phyloP scores from a whole-genome alignment of 2,888 invertebrate species.

The Anorthoa munda region DNA sequence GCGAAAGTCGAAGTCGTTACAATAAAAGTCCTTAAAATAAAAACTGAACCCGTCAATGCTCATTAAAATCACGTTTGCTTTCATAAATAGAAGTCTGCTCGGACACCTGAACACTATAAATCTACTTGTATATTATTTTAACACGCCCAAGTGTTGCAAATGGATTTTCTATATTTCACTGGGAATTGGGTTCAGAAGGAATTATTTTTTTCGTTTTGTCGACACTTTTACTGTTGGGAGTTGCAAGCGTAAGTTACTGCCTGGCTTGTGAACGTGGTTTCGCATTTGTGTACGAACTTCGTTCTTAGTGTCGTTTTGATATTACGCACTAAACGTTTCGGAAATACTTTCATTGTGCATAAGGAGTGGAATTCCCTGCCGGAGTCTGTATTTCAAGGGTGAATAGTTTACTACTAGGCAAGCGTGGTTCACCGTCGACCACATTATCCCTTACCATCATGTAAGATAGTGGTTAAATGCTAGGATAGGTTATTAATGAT shows the following conservation, averaged over 20 bases:
- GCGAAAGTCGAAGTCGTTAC: slow-evolving; percentile 56
- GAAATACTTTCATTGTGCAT: too few relatives aligned
- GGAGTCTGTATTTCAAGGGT: too few relatives aligned
- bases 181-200: slow-evolving; percentile 10
- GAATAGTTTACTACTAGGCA: too few relatives aligned
- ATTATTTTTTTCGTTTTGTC: slow-evolving; percentile 11
- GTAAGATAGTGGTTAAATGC: too few relatives aligned
- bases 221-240: slow-evolving; percentile 18
- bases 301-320: not conserved
- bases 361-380: too few relatives aligned
- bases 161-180: slow-evolving; percentile 54
- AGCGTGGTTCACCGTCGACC: too few relatives aligned
- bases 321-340: too few relatives aligned
- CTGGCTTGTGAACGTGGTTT: not conserved
- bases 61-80: slow-evolving; percentile 75
- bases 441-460: too few relatives aligned
- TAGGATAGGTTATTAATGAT: too few relatives aligned
- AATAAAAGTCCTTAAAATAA: slow-evolving; percentile 67
- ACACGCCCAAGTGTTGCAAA: slow-evolving; percentile 63
- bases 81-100: slow-evolving; percentile 70
- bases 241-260: not conserved
- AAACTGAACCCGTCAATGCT: slow-evolving; percentile 69
- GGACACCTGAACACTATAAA: slow-evolving; percentile 78
- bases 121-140: slow-evolving; percentile 71
- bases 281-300: not conserved